phyloP scores from a whole-genome alignment of 2,888 invertebrate genomes.

The Drosophila silvestris region DNA sequence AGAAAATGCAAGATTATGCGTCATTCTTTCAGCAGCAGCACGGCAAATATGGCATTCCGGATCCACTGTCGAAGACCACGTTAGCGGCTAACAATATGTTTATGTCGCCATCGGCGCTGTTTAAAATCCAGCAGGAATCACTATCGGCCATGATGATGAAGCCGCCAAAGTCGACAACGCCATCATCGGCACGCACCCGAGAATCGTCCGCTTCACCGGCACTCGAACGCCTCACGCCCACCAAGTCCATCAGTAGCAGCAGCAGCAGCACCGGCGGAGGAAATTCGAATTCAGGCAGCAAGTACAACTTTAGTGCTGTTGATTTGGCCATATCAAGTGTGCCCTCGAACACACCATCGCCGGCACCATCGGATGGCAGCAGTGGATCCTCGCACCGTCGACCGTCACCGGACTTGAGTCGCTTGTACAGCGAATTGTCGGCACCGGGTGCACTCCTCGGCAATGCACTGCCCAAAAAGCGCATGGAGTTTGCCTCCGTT shows the following conservation, averaged over 20 bases:
- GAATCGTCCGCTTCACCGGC: constrained; percentile 85
- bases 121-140: constrained; percentile 89
- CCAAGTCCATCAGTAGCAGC: constrained; percentile 72
- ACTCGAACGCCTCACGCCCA: constrained; percentile 83
- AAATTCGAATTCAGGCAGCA: constrained; percentile 71
- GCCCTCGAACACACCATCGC: constrained; percentile 83
- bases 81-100: constrained; percentile 92
- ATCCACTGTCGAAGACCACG: constrained; percentile 91
- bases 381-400: constrained; percentile 81
- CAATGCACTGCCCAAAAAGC: constrained; percentile 82
- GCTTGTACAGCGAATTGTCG: constrained; percentile 82
- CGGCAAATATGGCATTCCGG: constrained; percentile 87
- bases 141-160: constrained; percentile 87
- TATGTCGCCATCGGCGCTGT: constrained; percentile 89
- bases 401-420: constrained; percentile 84
- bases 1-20: constrained; percentile 86
- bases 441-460: constrained; percentile 73
- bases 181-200: constrained; percentile 82
- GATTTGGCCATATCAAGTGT: constrained; percentile 85
- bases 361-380: constrained; percentile 83
- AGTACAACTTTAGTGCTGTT: constrained; percentile 85
- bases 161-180: constrained; percentile 85
- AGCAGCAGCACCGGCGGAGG: constrained; percentile 56
- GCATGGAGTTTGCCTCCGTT: constrained; percentile 85
- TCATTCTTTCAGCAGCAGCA: constrained; percentile 86